Evolutionary conservation across 53 echinoderm and acorn worm species (phyloP).

Genomic region (Temnopleurus reevesii): DNA sequence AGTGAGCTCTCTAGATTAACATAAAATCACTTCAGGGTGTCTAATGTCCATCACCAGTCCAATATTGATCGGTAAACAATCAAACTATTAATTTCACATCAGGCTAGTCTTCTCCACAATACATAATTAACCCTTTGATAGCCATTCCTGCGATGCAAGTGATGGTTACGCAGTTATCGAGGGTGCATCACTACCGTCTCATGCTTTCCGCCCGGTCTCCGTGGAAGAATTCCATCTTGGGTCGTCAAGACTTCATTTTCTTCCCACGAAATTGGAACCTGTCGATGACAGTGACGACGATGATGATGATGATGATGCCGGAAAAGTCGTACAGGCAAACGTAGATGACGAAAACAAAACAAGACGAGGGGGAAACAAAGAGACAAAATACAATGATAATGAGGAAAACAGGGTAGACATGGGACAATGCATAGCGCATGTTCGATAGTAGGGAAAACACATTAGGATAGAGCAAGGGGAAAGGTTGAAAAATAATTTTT

Average conservation of each 20-base stretch:
- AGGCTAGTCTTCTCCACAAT: background rate
- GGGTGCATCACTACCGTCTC: background rate
- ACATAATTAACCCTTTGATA: background rate
- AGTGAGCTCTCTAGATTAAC: conserved; percentile 6
- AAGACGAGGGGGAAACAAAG: conserved; percentile 18
- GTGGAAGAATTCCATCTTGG: conserved; percentile 26
- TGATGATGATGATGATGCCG: background rate
- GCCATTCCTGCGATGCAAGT: background rate
- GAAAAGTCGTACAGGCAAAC: background rate
- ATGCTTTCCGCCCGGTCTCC: background rate
- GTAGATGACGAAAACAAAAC: background rate
- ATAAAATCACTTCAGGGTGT: too few species aligned
- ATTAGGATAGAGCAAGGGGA: background rate
- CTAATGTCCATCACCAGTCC: background rate
- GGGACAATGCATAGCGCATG: background rate
- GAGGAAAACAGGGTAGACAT: background rate
- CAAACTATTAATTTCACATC: background rate
- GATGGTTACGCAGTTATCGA: background rate
- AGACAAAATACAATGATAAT: conserved; percentile 23
- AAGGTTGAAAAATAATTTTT: background rate
- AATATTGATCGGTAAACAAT: background rate
- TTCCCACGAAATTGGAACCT: conserved; percentile 28
- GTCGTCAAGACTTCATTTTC: conserved; percentile 28
- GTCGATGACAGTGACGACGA: background rate
- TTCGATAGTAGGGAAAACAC: background rate